Evolutionary conservation across 2,888 invertebrate genomes (phyloP).

Genomic region (Paralinhomoeus sp.): DNA sequence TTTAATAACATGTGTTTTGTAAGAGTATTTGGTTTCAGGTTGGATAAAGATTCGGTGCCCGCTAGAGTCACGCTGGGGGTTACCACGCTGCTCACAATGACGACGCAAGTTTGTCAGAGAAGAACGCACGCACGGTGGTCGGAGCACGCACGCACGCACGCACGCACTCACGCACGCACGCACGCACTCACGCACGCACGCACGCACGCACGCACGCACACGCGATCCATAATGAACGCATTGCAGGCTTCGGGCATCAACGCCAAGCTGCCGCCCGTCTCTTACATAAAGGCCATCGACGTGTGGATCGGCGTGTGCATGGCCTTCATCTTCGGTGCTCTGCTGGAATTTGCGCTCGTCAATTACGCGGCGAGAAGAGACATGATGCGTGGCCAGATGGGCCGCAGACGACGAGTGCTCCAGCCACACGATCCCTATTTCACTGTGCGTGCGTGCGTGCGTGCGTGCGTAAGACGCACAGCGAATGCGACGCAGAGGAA

Average conservation of each 20-base stretch:
- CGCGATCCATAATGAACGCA: too few species aligned
- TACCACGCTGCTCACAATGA: conserved; percentile 80
- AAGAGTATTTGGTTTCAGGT: neutral
- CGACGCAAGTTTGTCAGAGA: conserved; percentile 34
- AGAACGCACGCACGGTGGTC: too few species aligned
- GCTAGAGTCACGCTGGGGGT: conserved; percentile 42
- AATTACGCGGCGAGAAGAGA: conserved; percentile 85
- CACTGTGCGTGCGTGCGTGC: too few species aligned
- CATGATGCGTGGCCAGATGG: neutral
- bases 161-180: too few species aligned
- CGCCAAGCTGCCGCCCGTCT: conserved; percentile 49
- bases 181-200: too few species aligned
- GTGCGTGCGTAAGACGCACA: too few species aligned
- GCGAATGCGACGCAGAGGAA: too few species aligned
- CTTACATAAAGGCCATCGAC: conserved; percentile 36
- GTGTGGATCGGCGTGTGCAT: conserved; percentile 48
- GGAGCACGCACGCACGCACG: too few species aligned
- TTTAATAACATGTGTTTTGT: neutral
- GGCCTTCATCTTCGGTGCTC: conserved; percentile 83
- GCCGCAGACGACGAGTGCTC: neutral
- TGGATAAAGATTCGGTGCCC: conserved; percentile 6
- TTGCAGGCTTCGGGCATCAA: conserved; percentile 2
- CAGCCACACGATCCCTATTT: neutral
- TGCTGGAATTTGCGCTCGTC: conserved; percentile 82
- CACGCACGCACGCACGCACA: too few species aligned